phyloP scores from a whole-genome alignment of 2,113 vertebrate species.

The Kryptolebias marmoratus region DNA sequence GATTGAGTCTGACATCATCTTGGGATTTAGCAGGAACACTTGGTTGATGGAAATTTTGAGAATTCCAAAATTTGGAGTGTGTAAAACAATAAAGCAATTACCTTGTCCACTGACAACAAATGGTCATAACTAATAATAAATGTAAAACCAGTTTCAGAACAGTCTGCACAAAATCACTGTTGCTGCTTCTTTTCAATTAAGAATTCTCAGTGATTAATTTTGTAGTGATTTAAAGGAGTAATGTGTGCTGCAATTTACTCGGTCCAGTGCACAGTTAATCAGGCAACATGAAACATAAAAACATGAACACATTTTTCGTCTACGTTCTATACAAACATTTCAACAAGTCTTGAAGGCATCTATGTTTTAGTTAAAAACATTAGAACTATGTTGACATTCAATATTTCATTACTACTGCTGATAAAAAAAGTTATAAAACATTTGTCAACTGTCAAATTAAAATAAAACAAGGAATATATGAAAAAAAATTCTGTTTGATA shows the following conservation, averaged over 20 bases:
- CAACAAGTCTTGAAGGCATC: slow-evolving; percentile 53
- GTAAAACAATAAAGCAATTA: slow-evolving; percentile 47
- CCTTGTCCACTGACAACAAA: slow-evolving; percentile 52
- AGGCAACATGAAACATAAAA: slow-evolving; percentile 33
- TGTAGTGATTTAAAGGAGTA: slow-evolving; percentile 44
- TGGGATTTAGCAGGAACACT: slow-evolving; percentile 73
- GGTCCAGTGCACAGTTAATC: slow-evolving; percentile 36
- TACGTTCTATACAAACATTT: slow-evolving; percentile 65
- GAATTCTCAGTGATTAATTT: slow-evolving; percentile 37
- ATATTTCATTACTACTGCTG: slow-evolving; percentile 57
- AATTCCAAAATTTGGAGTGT: slow-evolving; percentile 47
- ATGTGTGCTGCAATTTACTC: slow-evolving; percentile 38
- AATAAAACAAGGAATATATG: slow-evolving; percentile 63
- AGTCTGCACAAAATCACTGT: slow-evolving; percentile 41
- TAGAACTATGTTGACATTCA: slow-evolving; percentile 57
- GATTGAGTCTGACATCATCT: slow-evolving; percentile 78
- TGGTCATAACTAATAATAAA: slow-evolving; percentile 19
- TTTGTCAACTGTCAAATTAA: slow-evolving; percentile 43
- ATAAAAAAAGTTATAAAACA: slow-evolving; percentile 17
- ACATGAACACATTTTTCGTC: slow-evolving; percentile 44
- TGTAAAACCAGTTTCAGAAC: slow-evolving; percentile 38
- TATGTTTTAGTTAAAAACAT: slow-evolving; percentile 68
- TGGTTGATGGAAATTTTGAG: slow-evolving; percentile 50
- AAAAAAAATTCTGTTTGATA: slow-evolving; percentile 69
- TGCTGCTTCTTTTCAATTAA: slow-evolving; percentile 49